These are phyloP conservation scores for Centroberyx gerrardi DNA, from an alignment of 2,797 vertebrate genomes.

Conservation along the genomic window DNA sequence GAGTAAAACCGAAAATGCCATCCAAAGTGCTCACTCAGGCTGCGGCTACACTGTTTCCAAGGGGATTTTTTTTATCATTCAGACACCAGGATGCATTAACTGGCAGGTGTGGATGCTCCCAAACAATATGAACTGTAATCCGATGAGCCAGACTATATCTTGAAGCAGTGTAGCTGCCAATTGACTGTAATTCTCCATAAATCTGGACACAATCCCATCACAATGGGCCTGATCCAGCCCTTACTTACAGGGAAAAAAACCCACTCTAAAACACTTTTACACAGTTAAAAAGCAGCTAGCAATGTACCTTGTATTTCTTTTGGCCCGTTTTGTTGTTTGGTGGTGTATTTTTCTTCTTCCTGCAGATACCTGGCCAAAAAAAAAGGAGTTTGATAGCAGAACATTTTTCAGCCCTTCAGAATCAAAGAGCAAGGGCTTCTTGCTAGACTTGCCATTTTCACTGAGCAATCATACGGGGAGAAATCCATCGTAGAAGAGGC, in stretches of 20 bases:
- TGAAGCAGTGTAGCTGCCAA: slow-evolving; percentile 36
- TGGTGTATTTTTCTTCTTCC: no score
- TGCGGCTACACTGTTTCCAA: slow-evolving; percentile 33
- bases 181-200: slow-evolving; percentile 45
- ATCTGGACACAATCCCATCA: slow-evolving; percentile 44
- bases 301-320: no score
- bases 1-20: slow-evolving; percentile 37
- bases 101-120: slow-evolving; percentile 43
- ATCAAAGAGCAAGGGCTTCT: no score
- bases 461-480: no score
- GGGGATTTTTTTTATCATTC: slow-evolving; percentile 36
- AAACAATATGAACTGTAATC: slow-evolving; percentile 54
- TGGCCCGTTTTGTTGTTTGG: no score
- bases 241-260: slow-evolving; percentile 13
- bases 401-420: no score
- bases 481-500: no score
- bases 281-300: no score
- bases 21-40: slow-evolving; percentile 20
- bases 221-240: slow-evolving; percentile 36
- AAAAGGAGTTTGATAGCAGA: no score
- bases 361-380: no score
- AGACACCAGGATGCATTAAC: slow-evolving; percentile 31
- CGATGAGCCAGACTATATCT: slow-evolving; percentile 57
- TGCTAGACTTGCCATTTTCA: no score
- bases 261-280: background rate